phyloP scores from a whole-genome alignment of 2,113 vertebrate species.

The Carassius carassius region DNA sequence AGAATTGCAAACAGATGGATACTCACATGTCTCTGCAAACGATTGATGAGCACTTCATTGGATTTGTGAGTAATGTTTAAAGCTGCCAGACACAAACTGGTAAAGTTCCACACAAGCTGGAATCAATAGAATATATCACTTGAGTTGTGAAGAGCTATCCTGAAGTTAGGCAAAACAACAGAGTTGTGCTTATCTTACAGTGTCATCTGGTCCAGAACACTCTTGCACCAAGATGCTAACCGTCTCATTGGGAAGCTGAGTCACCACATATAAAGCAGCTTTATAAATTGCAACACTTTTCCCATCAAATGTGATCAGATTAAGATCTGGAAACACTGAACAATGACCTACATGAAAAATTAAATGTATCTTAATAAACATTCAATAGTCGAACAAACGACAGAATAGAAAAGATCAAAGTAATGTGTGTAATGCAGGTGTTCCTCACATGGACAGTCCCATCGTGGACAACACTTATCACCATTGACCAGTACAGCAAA shows the following conservation, averaged over 20 bases:
- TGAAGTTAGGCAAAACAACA: no score
- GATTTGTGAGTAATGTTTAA: conserved; percentile 87
- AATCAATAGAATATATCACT: conserved; percentile 28
- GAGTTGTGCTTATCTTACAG: conserved; percentile 53
- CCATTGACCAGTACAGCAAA: conserved; percentile 85
- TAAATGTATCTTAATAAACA: conserved; percentile 1
- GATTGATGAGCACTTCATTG: conserved; percentile 84
- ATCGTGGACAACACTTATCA: conserved; percentile 92
- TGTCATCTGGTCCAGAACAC: conserved; percentile 79
- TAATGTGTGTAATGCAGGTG: conserved; percentile 10
- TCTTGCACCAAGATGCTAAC: conserved; percentile 83
- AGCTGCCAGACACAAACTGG: conserved; percentile 83
- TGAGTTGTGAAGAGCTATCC: neutral
- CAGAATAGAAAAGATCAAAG: conserved; percentile 11
- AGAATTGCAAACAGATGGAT: neutral
- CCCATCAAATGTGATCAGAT: conserved; percentile 91
- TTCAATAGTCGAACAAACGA: neutral
- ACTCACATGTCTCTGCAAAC: conserved; percentile 87
- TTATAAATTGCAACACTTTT: conserved; percentile 86
- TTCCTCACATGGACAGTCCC: conserved; percentile 97
- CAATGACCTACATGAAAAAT: conserved; percentile 83
- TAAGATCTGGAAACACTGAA: conserved; percentile 92
- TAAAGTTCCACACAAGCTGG: conserved; percentile 80
- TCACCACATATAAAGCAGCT: conserved; percentile 86
- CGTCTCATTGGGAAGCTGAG: conserved; percentile 83